Evolutionary conservation across 2,113 vertebrate genomes (phyloP).

Genomic region (Toxotes jaculatrix): DNA sequence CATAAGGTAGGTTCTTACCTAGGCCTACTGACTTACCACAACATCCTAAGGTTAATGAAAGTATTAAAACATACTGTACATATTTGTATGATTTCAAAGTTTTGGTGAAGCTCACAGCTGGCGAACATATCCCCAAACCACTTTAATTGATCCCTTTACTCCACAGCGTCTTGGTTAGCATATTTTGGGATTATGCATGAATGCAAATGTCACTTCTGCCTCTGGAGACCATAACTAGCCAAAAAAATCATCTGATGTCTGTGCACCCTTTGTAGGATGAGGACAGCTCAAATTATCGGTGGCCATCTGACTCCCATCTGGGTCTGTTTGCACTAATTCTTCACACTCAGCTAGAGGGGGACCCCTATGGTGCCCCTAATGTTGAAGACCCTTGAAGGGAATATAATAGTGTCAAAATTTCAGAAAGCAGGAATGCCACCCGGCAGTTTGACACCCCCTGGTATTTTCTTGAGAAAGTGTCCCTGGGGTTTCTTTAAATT

Average conservation of each 20-base stretch:
- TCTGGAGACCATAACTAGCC: constrained; percentile 25
- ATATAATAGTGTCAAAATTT: constrained; percentile 41
- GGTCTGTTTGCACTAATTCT: constrained; percentile 51
- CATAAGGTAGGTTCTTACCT: not conserved
- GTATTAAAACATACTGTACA: constrained; percentile 12
- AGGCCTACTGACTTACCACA: not conserved
- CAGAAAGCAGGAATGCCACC: constrained; percentile 32
- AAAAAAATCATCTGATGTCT: constrained; percentile 45
- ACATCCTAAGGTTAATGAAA: constrained; percentile 22
- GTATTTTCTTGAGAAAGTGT: constrained; percentile 47
- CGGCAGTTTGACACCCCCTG: constrained; percentile 25
- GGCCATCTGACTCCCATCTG: constrained; percentile 68
- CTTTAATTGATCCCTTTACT: constrained; percentile 46
- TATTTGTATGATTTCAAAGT: constrained; percentile 29
- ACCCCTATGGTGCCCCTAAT: constrained; percentile 37
- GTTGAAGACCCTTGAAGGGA: constrained; percentile 31
- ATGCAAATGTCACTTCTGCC: constrained; percentile 47
- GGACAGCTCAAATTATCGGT: constrained; percentile 52
- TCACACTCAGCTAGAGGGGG: constrained; percentile 37
- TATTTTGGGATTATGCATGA: constrained; percentile 44
- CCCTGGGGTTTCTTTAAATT: constrained; percentile 53
- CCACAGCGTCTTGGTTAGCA: constrained; percentile 13
- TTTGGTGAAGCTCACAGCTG: constrained; percentile 23
- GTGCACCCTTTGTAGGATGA: constrained; percentile 34
- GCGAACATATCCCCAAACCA: constrained; percentile 13